Evolutionary conservation across 2,113 vertebrate species (phyloP), one percentile per base, ranked within the genome.

Genomic region (Lepus americanus): DNA sequence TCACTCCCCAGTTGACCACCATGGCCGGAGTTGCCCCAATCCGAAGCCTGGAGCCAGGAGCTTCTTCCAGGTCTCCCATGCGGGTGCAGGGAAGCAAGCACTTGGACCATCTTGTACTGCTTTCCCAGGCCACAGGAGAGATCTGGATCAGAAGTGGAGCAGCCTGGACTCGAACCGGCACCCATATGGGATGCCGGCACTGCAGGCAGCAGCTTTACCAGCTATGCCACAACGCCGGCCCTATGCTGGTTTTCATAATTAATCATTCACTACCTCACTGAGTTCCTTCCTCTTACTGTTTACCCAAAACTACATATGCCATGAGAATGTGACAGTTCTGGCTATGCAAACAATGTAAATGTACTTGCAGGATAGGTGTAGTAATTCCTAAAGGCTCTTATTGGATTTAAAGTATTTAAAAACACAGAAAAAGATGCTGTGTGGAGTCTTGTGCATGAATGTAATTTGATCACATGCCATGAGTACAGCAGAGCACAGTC

Each of bases 231-330:
- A 44, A 44, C 7, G 44, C 44, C 1, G 44, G 44, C 44, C 44
- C 44, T 44, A 44, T 44, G 44, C 44, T 44, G 44, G 44, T 74
- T 96, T 93, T 72, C 29, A n/a, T 86, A 89, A 92, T 93, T 89
- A 61, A 17, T 90, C 49, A 82, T 84, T 87, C 25, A 39, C 27
- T 89, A 39, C 70, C 17, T 92, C 31, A n/a, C n/a, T 78, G 66
- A 86, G 87, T 94, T 95, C 33, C 29, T 94, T 82, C 94, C 61
- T 92, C 12, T 94, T 29, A 55, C 64, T 94, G n/a, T 91, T 94
- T 96, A 91, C 87, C 36, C 17, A 53, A 92, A 92, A 64, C 92
- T 87, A 63, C 95, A 93, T 89, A 92, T 83, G 31, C 61, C 72
- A 64, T 2, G 44, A 91, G 72, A 94, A 95, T 79, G 76, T 94